A percentile compares a stretch with the other conserved stretches of the same genome.
Conservation (phyloP, 1,140 invertebrate species). For the Neuroterus valhalla region DNA sequence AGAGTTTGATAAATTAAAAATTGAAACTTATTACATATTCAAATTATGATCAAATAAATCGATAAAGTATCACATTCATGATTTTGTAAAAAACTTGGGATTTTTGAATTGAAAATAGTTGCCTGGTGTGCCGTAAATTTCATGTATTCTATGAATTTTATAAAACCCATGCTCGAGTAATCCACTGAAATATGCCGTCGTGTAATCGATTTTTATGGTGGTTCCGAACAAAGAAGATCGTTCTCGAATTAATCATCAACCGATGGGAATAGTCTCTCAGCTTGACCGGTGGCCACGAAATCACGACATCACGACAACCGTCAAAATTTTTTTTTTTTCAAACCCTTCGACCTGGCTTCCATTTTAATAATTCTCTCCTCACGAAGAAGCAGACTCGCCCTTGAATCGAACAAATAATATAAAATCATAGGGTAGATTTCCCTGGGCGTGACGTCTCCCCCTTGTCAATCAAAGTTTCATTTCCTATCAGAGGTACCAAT, state of each 20-base stretch:
- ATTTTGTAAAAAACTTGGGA: no score
- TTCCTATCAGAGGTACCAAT: conserved; percentile 54
- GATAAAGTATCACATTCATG: no score
- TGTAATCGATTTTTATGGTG: not conserved
- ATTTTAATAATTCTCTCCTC: no score
- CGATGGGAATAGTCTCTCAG: not conserved
- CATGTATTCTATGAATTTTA: no score
- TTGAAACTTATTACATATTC: no score
- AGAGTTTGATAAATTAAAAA: no score
- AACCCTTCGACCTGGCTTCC: no score
- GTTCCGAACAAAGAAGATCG: conserved; percentile 11
- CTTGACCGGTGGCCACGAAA: no score
- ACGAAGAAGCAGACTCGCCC: not conserved
- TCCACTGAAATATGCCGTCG: conserved; percentile 38
- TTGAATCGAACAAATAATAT: conserved; percentile 36
- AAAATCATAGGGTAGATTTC: conserved; percentile 68
- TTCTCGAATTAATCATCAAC: not conserved
- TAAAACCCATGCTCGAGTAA: conserved; percentile 39
- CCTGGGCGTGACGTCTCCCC: conserved; percentile 42
- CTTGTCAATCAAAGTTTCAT: conserved; percentile 69
- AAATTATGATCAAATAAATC: no score
- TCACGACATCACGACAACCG: conserved; percentile 16
- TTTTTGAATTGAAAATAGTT: no score
- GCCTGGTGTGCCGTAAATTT: no score
- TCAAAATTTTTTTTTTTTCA: not conserved